Percentiles rank a stretch among this genome's conserved stretches.
phyloP scores from a whole-genome alignment of 2,888 invertebrate genomes.

The Plagiodera versicolora region DNA sequence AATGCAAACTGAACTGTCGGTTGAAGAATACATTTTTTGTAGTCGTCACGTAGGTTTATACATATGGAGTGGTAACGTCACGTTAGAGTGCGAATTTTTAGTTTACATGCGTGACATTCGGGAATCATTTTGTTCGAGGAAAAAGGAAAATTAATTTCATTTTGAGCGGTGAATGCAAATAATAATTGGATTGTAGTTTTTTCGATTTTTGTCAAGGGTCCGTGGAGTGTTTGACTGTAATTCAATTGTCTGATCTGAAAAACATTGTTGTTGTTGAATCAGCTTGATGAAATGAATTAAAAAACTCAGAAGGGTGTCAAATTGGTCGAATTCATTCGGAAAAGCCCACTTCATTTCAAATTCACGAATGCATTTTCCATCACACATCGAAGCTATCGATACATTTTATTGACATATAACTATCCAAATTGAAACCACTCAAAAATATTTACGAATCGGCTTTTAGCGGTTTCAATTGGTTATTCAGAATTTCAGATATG shows the following conservation, averaged over 20 bases:
- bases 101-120: conserved; percentile 3
- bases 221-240: neutral
- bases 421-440: conserved; percentile 12
- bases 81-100: neutral
- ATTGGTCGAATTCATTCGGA: neutral
- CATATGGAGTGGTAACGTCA: conserved; percentile 4
- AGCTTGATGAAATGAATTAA: too few relatives aligned
- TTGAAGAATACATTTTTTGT: conserved; percentile 8
- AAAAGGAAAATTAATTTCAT: neutral
- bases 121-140: neutral
- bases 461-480: conserved; percentile 2
- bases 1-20: conserved; percentile 2
- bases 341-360: neutral
- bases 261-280: too few relatives aligned
- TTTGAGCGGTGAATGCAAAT: neutral
- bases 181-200: conserved; percentile 1
- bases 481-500: neutral
- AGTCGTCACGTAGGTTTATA: neutral
- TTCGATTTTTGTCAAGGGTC: neutral
- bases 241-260: too few relatives aligned
- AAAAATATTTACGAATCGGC: conserved; percentile 10
- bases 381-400: neutral
- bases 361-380: neutral
- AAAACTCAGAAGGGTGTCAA: too few relatives aligned
- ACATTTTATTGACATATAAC: neutral